These are phyloP conservation scores for Brachyrhaphis roseni DNA, from an alignment of 2,797 vertebrate species.

Conservation along the genomic window DNA sequence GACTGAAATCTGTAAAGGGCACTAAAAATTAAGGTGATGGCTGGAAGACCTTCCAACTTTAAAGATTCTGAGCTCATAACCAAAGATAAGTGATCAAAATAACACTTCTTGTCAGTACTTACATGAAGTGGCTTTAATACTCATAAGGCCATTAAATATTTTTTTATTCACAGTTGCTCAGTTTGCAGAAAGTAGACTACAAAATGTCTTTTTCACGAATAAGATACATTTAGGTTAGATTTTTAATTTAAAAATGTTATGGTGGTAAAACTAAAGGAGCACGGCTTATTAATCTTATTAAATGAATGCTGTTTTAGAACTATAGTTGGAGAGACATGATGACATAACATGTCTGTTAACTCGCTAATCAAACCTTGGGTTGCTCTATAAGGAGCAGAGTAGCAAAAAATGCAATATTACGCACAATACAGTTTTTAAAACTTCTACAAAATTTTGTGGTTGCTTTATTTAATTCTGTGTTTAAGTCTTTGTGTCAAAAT, in stretches of 20 bases:
- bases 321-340: too few species aligned
- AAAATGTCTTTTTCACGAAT: not conserved
- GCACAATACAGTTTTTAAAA: too few species aligned
- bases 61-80: not conserved
- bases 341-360: too few species aligned
- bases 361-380: too few species aligned
- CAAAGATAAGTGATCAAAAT: not conserved
- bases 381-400: too few species aligned
- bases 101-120: not conserved
- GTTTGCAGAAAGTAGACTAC: not conserved
- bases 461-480: too few species aligned
- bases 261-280: not conserved
- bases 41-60: not conserved
- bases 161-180: not conserved
- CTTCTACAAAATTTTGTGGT: too few species aligned
- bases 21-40: not conserved
- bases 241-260: not conserved
- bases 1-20: not conserved
- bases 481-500: too few species aligned
- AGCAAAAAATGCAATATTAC: too few species aligned
- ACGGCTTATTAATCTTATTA: too few species aligned
- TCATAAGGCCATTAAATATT: not conserved
- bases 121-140: not conserved
- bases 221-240: too few species aligned
- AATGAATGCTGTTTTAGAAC: too few species aligned